Evolutionary conservation across 2,113 vertebrate genomes (phyloP).

Genomic region (Tragelaphus buxtoni): DNA sequence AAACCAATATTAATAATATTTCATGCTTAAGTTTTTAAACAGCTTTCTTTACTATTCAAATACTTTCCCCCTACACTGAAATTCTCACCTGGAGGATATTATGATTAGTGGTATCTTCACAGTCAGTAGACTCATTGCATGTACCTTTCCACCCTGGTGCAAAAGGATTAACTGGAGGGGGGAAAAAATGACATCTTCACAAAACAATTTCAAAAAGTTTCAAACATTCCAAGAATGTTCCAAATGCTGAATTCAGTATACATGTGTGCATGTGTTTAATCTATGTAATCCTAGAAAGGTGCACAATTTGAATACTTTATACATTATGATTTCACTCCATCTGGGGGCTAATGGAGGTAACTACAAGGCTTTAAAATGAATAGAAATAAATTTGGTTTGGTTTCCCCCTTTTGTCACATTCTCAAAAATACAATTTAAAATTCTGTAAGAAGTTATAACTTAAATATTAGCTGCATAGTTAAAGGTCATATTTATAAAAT

Average conservation of each 20-base stretch:
- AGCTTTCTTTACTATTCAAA: neutral
- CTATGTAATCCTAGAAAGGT: neutral
- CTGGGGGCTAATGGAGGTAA: conserved; percentile 73
- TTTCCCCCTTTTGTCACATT: neutral
- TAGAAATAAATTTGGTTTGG: neutral
- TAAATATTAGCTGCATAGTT: neutral
- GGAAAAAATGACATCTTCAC: neutral
- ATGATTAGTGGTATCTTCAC: conserved; percentile 73
- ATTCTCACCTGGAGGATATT: conserved; percentile 76
- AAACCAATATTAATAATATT: neutral
- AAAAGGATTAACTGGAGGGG: conserved; percentile 77
- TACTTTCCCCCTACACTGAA: neutral
- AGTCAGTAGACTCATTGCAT: conserved; percentile 55
- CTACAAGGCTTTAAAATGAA: conserved; percentile 42
- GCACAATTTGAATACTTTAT: neutral
- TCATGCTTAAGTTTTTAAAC: neutral
- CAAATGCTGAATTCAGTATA: neutral
- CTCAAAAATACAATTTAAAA: conserved; percentile 33
- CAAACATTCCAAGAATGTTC: neutral
- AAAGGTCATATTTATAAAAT: conserved; percentile 1
- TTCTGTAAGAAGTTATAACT: conserved; percentile 23
- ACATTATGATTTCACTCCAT: conserved; percentile 76
- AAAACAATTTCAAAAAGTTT: neutral
- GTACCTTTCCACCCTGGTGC: conserved; percentile 72
- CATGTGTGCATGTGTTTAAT: neutral